Conservation (phyloP, 2,113 vertebrate genomes). For the Gobiocypris rarus region DNA sequence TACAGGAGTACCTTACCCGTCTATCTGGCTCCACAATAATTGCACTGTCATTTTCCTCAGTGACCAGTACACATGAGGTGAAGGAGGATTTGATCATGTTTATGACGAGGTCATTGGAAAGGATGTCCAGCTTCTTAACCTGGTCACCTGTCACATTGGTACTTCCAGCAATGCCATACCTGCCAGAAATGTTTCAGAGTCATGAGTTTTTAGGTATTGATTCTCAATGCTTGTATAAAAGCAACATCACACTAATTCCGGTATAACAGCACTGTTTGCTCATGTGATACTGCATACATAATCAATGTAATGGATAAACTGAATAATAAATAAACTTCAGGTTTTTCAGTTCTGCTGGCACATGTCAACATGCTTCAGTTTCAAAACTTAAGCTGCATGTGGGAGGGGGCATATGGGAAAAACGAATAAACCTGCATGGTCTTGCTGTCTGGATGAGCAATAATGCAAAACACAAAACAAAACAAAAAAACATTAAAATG, state of each 20-base stretch:
- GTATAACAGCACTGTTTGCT: neutral
- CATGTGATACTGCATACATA: neutral
- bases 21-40: slow-evolving; percentile 91
- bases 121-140: slow-evolving; percentile 94
- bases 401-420: too few relatives aligned
- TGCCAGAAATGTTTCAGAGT: slow-evolving; percentile 57
- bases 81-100: slow-evolving; percentile 97
- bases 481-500: too few relatives aligned
- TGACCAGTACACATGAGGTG: slow-evolving; percentile 90
- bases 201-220: neutral
- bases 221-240: neutral
- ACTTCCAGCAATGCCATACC: slow-evolving; percentile 93
- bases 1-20: slow-evolving; percentile 69
- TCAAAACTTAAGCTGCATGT: too few relatives aligned
- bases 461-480: too few relatives aligned
- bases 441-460: too few relatives aligned
- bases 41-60: slow-evolving; percentile 89
- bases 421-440: too few relatives aligned
- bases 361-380: too few relatives aligned
- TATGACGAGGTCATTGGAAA: slow-evolving; percentile 93
- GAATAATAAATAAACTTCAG: neutral
- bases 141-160: slow-evolving; percentile 96
- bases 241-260: neutral
- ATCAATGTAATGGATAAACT: neutral
- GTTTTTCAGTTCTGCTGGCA: neutral